Percentiles rank a stretch among this genome's conserved stretches.
These are phyloP conservation scores for Mormyrus hasselquistii DNA, from an alignment of 2,797 vertebrate species.

Conservation along the genomic window DNA sequence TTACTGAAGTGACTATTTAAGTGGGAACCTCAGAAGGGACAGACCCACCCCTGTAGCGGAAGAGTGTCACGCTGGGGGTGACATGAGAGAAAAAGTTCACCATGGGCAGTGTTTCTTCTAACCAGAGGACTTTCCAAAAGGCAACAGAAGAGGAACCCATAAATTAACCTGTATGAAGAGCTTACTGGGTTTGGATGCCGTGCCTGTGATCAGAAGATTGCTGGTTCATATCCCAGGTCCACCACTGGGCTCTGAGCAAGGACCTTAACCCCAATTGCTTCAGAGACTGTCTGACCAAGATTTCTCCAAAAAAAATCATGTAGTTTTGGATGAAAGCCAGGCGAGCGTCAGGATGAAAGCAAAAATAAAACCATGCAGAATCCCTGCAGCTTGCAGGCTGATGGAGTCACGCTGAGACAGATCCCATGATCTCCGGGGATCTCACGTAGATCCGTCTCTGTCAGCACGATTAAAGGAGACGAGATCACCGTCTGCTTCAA, in stretches of 20 bases:
- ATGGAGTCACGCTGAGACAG: neutral
- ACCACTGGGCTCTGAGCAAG: neutral
- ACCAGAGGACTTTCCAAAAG: neutral
- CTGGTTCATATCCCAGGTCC: neutral
- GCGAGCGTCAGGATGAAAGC: neutral
- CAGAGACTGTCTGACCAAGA: neutral
- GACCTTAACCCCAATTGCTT: neutral
- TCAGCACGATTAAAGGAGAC: neutral
- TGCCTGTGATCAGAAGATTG: neutral
- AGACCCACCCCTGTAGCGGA: neutral
- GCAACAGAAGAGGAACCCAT: neutral
- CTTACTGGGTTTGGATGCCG: neutral
- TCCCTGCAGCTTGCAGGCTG: neutral
- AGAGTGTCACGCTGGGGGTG: neutral
- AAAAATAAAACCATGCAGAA: neutral
- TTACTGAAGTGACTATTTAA: neutral
- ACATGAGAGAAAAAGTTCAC: neutral
- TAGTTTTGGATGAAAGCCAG: neutral
- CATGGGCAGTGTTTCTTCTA: neutral
- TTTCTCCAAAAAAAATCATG: neutral
- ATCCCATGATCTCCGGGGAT: neutral
- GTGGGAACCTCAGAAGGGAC: neutral
- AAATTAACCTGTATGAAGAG: neutral
- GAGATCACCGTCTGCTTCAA: slow-evolving; percentile 20
- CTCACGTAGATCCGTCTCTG: neutral